phyloP scores from a whole-genome alignment of 1,140 invertebrate species.

The Papilio dardanus region DNA sequence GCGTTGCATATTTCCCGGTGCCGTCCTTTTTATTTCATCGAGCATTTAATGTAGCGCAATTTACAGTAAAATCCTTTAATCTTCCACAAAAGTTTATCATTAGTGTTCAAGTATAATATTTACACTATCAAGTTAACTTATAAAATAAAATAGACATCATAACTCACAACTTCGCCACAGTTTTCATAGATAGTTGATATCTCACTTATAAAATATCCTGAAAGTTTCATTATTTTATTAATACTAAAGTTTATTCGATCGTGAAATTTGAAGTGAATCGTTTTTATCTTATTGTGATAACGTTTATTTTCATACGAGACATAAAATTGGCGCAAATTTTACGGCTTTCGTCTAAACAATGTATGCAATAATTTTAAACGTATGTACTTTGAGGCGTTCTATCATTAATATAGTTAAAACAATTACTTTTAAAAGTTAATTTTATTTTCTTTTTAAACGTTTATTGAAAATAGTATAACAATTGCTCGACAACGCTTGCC shows the following conservation, averaged over 20 bases:
- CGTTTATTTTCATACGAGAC: not conserved
- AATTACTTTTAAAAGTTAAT: not conserved
- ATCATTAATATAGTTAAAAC: not conserved
- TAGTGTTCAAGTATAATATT: not conserved
- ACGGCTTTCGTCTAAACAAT: not conserved
- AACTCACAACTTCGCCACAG: no score
- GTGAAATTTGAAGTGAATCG: constrained; percentile 14
- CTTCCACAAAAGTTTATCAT: not conserved
- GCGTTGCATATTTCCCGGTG: constrained; percentile 29
- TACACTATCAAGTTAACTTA: not conserved
- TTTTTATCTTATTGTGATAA: constrained; percentile 19
- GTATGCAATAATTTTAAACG: not conserved
- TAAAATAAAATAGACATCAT: not conserved
- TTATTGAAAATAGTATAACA: not conserved
- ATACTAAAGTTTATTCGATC: constrained; percentile 9
- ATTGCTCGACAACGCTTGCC: not conserved
- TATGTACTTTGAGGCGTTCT: not conserved
- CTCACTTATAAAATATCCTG: not conserved
- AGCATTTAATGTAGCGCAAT: constrained; percentile 31
- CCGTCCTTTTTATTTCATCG: constrained; percentile 25
- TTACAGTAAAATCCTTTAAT: constrained; percentile 18
- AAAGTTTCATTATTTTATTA: constrained; percentile 10
- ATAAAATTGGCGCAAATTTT: not conserved
- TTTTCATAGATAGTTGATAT: not conserved
- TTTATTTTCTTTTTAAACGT: not conserved